Evolutionary conservation across 2,888 invertebrate species (phyloP), one percentile per base, ranked within the genome.

Genomic region (Rhyacophila evoluta): DNA sequence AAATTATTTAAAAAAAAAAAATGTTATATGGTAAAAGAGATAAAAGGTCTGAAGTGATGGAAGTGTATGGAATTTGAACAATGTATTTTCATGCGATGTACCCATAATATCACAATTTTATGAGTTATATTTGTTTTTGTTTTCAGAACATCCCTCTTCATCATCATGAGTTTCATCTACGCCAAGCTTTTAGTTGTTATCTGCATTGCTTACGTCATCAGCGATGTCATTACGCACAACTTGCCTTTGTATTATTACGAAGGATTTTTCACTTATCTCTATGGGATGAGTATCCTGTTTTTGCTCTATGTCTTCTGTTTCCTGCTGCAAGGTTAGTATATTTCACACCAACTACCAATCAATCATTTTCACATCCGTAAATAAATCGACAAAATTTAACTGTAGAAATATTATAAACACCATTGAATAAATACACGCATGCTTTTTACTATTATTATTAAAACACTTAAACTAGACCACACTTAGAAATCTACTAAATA

Each of bases 111-210:
- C 55, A 55, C 15, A 55, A 55, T 25, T 55, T 55, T 55, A 55
- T 55, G 25, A 55, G 55, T 55, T 55, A 19, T 55, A 55, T 55
- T 55, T 55, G 55, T 55, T 55, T 41, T 55, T 83, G 85, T 84
- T 92, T 92, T 83, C 93, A 97, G 97, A 92, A 97, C 97, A 84
- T 97, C 97, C 84, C 91, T 97, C 84, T 97, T 97, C 91, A 97
- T 97, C 89, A 95, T 97, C 88, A 95, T 97, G 91, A 98, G 98
- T 89, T 96, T 97, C 90, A 95, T 98, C 86, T 98, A 98, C 90
- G 97, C 97, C 85, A 97, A 98, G 89, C 93, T 98, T 82, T 91
- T 98, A 87, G 95, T 98, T 84, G 97, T 98, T 84, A 93, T 97
- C 80, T 98, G 98, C 90, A 92, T 97, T 86, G 97, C 97, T 83